Conservation (phyloP, 2,113 vertebrate genomes). For the Sminthopsis crassicaudata region DNA sequence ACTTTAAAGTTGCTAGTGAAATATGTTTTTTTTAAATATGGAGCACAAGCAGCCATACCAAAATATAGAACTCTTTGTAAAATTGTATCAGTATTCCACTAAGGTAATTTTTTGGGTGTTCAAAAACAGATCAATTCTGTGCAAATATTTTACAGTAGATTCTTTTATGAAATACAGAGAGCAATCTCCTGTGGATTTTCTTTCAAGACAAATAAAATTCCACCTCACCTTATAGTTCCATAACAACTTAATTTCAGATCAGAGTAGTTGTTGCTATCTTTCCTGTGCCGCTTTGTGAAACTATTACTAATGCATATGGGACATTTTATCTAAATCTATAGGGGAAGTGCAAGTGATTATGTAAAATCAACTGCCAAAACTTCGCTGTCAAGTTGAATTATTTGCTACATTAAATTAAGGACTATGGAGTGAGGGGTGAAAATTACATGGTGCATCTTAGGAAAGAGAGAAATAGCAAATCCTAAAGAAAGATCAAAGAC, state of each 20-base stretch:
- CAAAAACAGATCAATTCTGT: slow-evolving; percentile 33
- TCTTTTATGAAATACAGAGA: slow-evolving; percentile 30
- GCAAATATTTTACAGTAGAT: not conserved
- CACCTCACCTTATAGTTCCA: not conserved
- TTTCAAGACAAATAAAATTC: slow-evolving; percentile 32
- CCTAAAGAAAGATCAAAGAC: not conserved
- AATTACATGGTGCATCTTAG: not conserved
- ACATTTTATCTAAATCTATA: not conserved
- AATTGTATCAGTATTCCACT: not conserved
- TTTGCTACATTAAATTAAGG: not conserved
- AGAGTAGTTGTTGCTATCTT: not conserved
- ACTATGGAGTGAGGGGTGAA: not conserved
- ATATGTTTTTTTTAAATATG: not conserved
- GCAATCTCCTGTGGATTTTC: not conserved
- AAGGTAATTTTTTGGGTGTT: slow-evolving; percentile 29
- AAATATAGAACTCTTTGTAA: not conserved
- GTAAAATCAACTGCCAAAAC: not conserved
- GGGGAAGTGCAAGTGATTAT: not conserved
- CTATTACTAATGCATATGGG: fast-evolving
- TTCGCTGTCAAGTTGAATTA: not conserved
- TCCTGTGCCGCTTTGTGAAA: not conserved
- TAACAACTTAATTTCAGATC: slow-evolving; percentile 3
- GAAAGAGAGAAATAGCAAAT: not conserved
- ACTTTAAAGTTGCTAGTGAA: slow-evolving; percentile 31
- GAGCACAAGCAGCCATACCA: slow-evolving; percentile 22